phyloP scores from a whole-genome alignment of 2,888 invertebrate genomes.

The Entomobrya proxima region DNA sequence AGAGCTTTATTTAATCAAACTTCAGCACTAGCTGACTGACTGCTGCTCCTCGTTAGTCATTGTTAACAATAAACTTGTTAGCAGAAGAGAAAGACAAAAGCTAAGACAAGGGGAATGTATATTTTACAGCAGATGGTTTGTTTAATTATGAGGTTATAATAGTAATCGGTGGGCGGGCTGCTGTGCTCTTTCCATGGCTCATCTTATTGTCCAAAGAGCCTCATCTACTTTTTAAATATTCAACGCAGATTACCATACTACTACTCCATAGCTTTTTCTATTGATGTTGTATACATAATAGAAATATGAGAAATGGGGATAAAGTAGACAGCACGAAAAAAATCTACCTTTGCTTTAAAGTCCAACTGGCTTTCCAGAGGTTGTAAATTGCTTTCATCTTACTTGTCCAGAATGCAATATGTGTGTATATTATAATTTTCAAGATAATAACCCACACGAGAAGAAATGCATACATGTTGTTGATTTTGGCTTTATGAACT shows the following conservation, averaged over 20 bases:
- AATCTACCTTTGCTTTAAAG: too few species aligned
- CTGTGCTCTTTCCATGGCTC: conserved; percentile 37
- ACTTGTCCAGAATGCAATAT: too few species aligned
- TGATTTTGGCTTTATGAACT: conserved; percentile 26
- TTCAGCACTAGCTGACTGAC: conserved; percentile 27
- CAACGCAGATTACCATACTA: too few species aligned
- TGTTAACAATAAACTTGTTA: conserved; percentile 57
- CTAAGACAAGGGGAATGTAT: neutral
- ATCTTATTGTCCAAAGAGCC: conserved; percentile 37
- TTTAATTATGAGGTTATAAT: conserved; percentile 71
- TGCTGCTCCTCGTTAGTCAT: conserved; percentile 40
- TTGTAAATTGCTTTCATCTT: too few species aligned
- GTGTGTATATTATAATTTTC: too few species aligned
- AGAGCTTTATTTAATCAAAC: conserved; percentile 55
- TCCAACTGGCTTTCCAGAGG: too few species aligned
- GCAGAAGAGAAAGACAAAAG: neutral
- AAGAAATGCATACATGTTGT: neutral
- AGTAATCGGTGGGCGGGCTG: conserved; percentile 66
- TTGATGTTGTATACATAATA: too few species aligned
- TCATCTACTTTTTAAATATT: too few species aligned
- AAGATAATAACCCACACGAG: neutral
- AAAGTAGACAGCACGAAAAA: too few species aligned
- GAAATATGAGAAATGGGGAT: too few species aligned
- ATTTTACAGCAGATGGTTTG: conserved; percentile 69
- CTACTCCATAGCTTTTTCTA: too few species aligned